Percentiles rank a stretch among this genome's conserved stretches.
Evolutionary conservation across 1,140 invertebrate species (phyloP).

Genomic region (Drosophila orena): DNA sequence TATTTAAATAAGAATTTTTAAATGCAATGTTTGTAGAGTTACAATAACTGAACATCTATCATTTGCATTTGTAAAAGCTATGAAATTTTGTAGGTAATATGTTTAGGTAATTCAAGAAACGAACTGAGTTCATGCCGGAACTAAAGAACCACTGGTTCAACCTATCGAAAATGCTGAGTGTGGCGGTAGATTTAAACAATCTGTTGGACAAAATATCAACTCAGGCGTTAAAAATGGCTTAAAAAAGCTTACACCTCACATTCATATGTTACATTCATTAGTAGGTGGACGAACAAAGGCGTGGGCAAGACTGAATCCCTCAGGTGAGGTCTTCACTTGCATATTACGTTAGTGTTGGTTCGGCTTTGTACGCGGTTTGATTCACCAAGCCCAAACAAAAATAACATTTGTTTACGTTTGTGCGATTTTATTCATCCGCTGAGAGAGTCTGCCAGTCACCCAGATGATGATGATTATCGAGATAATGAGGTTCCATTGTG

Average conservation of each 20-base stretch:
- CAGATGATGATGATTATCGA: conserved; percentile 1
- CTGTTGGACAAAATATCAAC: neutral
- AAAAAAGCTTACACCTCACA: neutral
- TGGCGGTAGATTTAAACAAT: conserved; percentile 2
- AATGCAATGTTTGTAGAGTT: too few species aligned
- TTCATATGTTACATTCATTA: neutral
- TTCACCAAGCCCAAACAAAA: conserved; percentile 30
- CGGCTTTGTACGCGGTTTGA: conserved; percentile 18
- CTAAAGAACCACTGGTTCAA: neutral
- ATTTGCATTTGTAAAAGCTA: too few species aligned
- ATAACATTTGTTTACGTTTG: conserved; percentile 37
- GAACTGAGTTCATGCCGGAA: neutral
- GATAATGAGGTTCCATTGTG: conserved; percentile 22
- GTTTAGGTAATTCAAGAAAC: neutral
- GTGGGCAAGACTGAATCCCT: neutral
- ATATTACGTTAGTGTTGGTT: conserved; percentile 1
- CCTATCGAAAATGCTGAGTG: conserved; percentile 1
- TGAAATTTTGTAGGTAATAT: too few species aligned
- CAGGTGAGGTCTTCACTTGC: conserved; percentile 13
- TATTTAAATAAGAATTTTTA: too few species aligned
- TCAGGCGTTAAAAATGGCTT: neutral
- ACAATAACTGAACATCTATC: too few species aligned
- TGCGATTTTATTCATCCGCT: conserved; percentile 8
- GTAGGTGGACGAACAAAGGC: neutral
- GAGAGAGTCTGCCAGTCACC: conserved; percentile 12